Evolutionary conservation across 2,888 invertebrate species (phyloP).

Genomic region (Morpho helenor): DNA sequence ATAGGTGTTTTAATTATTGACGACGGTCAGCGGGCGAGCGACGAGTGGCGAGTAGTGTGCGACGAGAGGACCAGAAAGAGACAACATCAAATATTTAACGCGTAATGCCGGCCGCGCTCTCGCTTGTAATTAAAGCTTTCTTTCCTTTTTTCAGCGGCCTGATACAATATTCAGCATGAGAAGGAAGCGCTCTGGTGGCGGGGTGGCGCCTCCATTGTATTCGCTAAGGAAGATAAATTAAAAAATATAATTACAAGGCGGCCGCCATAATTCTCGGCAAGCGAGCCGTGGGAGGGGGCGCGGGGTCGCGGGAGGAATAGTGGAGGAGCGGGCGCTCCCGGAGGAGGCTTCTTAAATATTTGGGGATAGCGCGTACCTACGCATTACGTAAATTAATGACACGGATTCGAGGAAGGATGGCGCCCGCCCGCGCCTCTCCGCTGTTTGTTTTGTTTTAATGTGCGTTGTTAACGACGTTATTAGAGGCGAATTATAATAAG

Average conservation of each 20-base stretch:
- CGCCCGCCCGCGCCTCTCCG: slow-evolving; percentile 58
- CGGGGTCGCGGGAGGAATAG: slow-evolving; percentile 56
- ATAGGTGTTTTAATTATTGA: slow-evolving; percentile 74
- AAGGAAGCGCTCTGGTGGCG: slow-evolving; percentile 77
- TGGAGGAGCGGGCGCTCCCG: slow-evolving; percentile 75
- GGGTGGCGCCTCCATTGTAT: slow-evolving; percentile 80
- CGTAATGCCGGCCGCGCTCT: slow-evolving; percentile 74
- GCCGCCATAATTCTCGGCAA: slow-evolving; percentile 81
- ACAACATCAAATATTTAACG: slow-evolving; percentile 78
- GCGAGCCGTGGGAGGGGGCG: slow-evolving; percentile 57
- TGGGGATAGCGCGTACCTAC: slow-evolving; percentile 80
- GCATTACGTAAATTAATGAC: slow-evolving; percentile 80
- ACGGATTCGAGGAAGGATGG: slow-evolving; percentile 80
- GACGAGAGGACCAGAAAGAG: slow-evolving; percentile 60
- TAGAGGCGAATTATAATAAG: slow-evolving; percentile 71
- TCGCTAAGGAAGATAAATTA: slow-evolving; percentile 85
- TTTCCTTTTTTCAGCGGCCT: slow-evolving; percentile 79
- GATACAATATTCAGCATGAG: slow-evolving; percentile 80
- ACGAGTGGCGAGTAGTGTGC: slow-evolving; percentile 29
- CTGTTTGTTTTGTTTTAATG: slow-evolving; percentile 79
- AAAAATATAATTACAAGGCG: slow-evolving; percentile 85
- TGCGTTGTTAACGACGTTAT: slow-evolving; percentile 77
- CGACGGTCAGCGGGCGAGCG: slow-evolving; percentile 31
- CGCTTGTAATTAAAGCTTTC: slow-evolving; percentile 79
- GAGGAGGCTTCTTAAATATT: slow-evolving; percentile 80